Percentiles rank a stretch among this genome's conserved stretches.
phyloP scores from a whole-genome alignment of 1,140 invertebrate genomes.

The Aethina tumida region DNA sequence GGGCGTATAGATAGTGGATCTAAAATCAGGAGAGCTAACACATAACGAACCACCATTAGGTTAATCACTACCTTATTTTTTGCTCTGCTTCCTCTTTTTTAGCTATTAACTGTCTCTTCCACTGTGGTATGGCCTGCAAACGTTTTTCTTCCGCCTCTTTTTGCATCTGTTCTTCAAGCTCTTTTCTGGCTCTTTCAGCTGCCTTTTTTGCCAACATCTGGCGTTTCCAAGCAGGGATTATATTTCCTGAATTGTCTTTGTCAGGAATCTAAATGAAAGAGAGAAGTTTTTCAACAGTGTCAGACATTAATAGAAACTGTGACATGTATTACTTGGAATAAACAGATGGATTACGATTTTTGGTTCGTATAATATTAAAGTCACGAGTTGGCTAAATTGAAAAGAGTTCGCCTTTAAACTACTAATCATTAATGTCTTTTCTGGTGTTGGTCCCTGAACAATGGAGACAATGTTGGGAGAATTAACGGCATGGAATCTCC shows the following conservation, averaged over 20 bases:
- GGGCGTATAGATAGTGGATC: constrained; percentile 54
- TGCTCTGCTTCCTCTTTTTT: constrained; percentile 67
- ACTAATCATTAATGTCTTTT: too few relatives aligned
- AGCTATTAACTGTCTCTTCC: constrained; percentile 81
- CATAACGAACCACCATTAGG: background rate
- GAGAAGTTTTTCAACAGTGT: too few relatives aligned
- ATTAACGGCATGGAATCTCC: too few relatives aligned
- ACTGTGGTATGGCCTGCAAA: constrained; percentile 78
- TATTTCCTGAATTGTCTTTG: constrained; percentile 75
- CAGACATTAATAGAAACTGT: too few relatives aligned
- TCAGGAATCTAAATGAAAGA: constrained; percentile 69
- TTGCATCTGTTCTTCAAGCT: constrained; percentile 74
- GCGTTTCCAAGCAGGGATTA: constrained; percentile 87
- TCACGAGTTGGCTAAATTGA: too few relatives aligned
- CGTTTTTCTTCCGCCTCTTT: constrained; percentile 77
- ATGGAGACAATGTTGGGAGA: too few relatives aligned
- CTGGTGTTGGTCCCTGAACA: too few relatives aligned
- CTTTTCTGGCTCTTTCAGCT: constrained; percentile 82
- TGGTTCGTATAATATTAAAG: too few relatives aligned
- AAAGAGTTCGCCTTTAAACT: too few relatives aligned
- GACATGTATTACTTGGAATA: too few relatives aligned
- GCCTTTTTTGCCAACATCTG: constrained; percentile 91
- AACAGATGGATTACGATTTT: too few relatives aligned
- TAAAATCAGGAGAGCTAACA: too few relatives aligned
- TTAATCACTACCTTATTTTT: constrained; percentile 51